Base-by-base conservation (phyloP, 2,113 vertebrate genomes). In the Erythrolamprus reginae region DNA sequence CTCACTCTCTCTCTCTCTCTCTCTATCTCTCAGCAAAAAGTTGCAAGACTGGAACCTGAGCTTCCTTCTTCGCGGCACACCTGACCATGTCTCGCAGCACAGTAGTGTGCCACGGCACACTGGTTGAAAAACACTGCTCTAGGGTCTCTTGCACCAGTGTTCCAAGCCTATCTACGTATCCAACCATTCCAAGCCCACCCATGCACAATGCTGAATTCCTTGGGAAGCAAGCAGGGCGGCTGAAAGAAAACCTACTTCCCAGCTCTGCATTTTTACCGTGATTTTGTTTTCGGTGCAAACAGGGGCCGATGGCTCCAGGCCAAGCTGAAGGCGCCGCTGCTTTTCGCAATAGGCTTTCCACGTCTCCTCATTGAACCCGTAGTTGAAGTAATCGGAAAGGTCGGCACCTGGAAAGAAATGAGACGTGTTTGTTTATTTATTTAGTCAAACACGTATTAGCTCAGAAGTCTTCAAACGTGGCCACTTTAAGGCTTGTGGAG, bases 321-420 rank as follows among this genome's bases (percentile, higher is more conserved):
- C 97, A 53, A 97, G 95, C 93, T 97, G 96, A 77, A 97, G 96
- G 77, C 97, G 95, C 4, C 95, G 95, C 93, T 97, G 97, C 82
- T 97, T 97, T 70, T 97, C 97, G 94, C 97, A 98, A 91, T 98
- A 98, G 24, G 96, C 96, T 89, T 97, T 98, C 97, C 97, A 97
- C 0, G 96, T 97, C 86, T 97, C 97, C 95, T 97, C 97, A 89
- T 96, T 97, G 94, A 97, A 97, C 84, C 97, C 97, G 0, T 97
- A 97, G 93, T 97, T 97, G 89, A 97, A 97, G 84, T 97, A 98
- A 91, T 97, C 97, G 21, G 97, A 97, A 92, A 97, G 96, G 92
- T 97, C 97, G 90, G 96, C 96, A 92, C 97, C 97, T 97, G 91
- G 10, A 87, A 90, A 93, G 55, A 33, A 47, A 53, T 82, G 86